Evolutionary conservation across 1,140 invertebrate species (phyloP).

Genomic region (Achatina immaculata): DNA sequence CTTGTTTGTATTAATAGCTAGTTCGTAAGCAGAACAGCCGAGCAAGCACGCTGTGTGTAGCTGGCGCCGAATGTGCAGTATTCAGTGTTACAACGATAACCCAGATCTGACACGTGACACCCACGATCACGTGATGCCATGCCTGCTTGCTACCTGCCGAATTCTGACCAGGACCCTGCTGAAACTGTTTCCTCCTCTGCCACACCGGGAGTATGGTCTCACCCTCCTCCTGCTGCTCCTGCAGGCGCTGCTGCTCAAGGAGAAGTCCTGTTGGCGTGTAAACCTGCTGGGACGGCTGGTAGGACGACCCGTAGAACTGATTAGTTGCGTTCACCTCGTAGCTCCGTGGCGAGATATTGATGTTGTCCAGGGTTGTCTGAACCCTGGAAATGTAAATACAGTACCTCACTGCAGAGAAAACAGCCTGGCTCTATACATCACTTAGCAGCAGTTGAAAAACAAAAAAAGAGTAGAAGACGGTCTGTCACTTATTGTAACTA

Average conservation of each 20-base stretch:
- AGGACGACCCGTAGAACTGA: constrained; percentile 25
- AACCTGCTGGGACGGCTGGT: constrained; percentile 34
- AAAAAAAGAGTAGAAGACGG: no score
- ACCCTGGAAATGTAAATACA: constrained; percentile 30
- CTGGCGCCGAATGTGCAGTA: no score
- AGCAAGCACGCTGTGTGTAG: no score
- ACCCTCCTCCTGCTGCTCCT: constrained; percentile 44
- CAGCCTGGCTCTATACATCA: no score
- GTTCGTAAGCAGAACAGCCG: no score
- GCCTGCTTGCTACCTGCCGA: constrained; percentile 23
- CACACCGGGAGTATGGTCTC: constrained; percentile 53
- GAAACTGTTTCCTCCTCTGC: constrained; percentile 60
- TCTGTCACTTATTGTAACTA: no score
- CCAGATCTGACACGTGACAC: background rate
- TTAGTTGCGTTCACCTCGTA: constrained; percentile 36
- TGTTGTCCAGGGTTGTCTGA: constrained; percentile 46
- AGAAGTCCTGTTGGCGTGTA: constrained; percentile 37
- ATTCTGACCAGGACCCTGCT: constrained; percentile 38
- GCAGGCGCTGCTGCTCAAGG: constrained; percentile 38
- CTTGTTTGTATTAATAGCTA: no score
- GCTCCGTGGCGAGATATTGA: constrained; percentile 42
- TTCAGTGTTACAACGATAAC: no score
- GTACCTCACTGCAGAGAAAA: no score
- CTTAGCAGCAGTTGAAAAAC: no score
- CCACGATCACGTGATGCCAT: background rate